Percentiles rank a stretch among this genome's conserved stretches.
Conservation (phyloP, 2,888 invertebrate species). For the Drosophila anceps region DNA sequence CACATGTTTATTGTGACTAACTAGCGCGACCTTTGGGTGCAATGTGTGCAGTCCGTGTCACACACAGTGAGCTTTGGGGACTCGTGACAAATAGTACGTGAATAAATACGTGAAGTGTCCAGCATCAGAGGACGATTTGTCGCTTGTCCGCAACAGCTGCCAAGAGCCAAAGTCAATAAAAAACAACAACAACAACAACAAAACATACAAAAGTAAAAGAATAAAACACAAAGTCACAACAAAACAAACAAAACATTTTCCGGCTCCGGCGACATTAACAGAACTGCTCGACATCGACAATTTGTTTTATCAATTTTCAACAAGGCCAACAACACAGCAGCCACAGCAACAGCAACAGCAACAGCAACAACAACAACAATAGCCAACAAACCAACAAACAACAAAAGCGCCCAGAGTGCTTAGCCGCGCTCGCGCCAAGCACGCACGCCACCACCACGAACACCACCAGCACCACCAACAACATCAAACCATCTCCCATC, state of each 20-base stretch:
- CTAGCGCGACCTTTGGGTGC: slow-evolving; percentile 26
- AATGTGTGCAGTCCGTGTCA: slow-evolving; percentile 21
- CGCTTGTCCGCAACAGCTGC: slow-evolving; percentile 30
- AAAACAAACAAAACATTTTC: slow-evolving; percentile 83
- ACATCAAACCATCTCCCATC: slow-evolving; percentile 19
- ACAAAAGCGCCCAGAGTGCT: slow-evolving; percentile 79
- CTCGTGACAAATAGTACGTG: slow-evolving; percentile 20
- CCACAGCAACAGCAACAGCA: slow-evolving; percentile 40
- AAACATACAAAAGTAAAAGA: slow-evolving; percentile 38
- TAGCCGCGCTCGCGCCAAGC: slow-evolving; percentile 69
- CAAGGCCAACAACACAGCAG: slow-evolving; percentile 70
- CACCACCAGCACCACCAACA: slow-evolving; percentile 26
- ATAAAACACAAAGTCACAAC: slow-evolving; percentile 69
- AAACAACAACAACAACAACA: slow-evolving; percentile 24
- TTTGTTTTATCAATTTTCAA: slow-evolving; percentile 83
- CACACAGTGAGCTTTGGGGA: slow-evolving; percentile 27
- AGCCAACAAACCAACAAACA: slow-evolving; percentile 67
- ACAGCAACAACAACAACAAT: slow-evolving; percentile 42
- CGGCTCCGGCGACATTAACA: slow-evolving; percentile 83
- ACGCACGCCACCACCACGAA: slow-evolving; percentile 65
- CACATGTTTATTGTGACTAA: slow-evolving; percentile 36
- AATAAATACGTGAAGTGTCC: slow-evolving; percentile 38
- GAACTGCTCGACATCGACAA: slow-evolving; percentile 83
- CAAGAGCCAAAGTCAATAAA: slow-evolving; percentile 65
- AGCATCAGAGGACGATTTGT: slow-evolving; percentile 56